Base-by-base conservation (phyloP, 2,797 vertebrate genomes). In the Astyanax mexicanus region DNA sequence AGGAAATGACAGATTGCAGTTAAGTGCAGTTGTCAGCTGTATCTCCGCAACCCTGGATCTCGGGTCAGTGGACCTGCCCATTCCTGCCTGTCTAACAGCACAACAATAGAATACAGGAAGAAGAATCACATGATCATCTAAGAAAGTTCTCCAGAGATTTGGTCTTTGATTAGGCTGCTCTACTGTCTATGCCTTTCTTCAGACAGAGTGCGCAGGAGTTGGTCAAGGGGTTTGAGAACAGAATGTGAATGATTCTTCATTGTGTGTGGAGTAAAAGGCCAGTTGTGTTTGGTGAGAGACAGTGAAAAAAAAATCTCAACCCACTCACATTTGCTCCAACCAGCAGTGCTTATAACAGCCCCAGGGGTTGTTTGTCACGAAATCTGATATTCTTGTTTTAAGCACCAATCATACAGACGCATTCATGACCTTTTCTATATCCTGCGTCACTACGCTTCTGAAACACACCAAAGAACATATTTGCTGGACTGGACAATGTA, bases 211-310 rank as follows among this genome's bases (percentile, higher is more conserved):
- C 35, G 58, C 72, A 74, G 80, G 71, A 80, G 67, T 65, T 66
- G 72, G 44, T 65, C 47, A 68, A 69, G 77, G 77, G 25, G 61
- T 69, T 52, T 74, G 74, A 66, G 71, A 81, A 81, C 71, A 81
- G 74, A 77, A 77, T 77, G 80, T 80, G 67, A 79, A 81, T 74
- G 44, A 81, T 74, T 72, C 72, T 65, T 51, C 15, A 65, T 84
- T 81, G 80, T 80, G 23, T 40, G 27, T 37, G 52, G 35, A 74
- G 74, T 55, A 77, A 77, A 84, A 76, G 71, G 29, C 62, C 65
- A 47, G 66, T 78, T 81, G 70, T 78, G 19, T 78, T 49, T 40
- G 23, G 49, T 67, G 37, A 75, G 44, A 66, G 32, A 6, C 37
- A 44, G 70, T 23, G n/a, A 51, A 57, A 79, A 52, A 52, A 74